phyloP scores from a whole-genome alignment of 2,888 invertebrate genomes.

The Nemoura dubitans region DNA sequence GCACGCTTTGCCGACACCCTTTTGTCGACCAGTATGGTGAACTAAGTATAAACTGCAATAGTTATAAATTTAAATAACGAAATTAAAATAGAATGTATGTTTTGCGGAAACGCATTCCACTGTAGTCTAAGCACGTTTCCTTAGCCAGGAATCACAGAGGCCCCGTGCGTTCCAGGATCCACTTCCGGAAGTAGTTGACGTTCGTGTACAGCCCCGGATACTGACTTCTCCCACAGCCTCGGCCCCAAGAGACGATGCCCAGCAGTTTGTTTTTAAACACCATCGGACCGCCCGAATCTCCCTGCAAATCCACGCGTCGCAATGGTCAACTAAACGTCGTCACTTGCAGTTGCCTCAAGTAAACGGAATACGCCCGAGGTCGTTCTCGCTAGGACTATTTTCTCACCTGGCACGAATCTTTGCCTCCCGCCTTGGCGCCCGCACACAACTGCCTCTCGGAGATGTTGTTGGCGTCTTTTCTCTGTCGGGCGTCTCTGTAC shows the following conservation, averaged over 20 bases:
- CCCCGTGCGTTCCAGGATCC: background rate
- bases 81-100: too few species aligned
- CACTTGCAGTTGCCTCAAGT: too few species aligned
- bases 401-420: conserved; percentile 10
- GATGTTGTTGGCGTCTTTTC: background rate
- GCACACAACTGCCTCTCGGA: background rate
- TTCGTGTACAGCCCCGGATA: conserved; percentile 16
- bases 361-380: too few species aligned
- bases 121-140: too few species aligned
- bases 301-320: background rate
- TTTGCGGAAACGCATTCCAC: too few species aligned
- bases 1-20: too few species aligned
- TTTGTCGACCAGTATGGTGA: too few species aligned
- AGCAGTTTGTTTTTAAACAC: background rate
- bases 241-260: conserved; percentile 17
- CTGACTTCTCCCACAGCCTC: background rate
- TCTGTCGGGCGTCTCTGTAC: background rate
- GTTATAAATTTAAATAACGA: too few species aligned
- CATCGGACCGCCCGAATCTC: conserved; percentile 29
- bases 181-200: background rate
- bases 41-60: too few species aligned
- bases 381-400: too few species aligned
- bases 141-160: background rate
- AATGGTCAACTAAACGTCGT: too few species aligned
- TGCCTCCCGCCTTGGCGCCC: background rate